Base-by-base conservation (phyloP, 2,888 invertebrate genomes). In the Troides aeacus region DNA sequence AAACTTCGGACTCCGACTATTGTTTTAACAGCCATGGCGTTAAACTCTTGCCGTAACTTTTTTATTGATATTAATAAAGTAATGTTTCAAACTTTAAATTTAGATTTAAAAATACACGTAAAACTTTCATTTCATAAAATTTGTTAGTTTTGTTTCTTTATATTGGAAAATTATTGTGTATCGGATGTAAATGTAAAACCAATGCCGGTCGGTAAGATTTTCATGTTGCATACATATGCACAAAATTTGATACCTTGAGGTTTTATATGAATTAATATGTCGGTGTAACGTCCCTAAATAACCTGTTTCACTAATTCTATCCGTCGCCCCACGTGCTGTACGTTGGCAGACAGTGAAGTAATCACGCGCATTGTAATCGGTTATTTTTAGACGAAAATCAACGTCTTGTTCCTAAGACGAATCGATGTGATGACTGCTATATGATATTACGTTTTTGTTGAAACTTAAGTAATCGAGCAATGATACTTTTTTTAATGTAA, bases 261-360 rank as follows among this genome's bases (percentile, higher is more conserved):
- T 62, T 42, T 39, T n/a, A 30, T 56, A 46, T 65, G 56, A 36
- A 63, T 53, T 59, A 10, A 60, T 64, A 24, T 17, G 39, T 66
- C 62, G 70, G 30, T 63, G 63, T 50, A 70, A 66, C 63, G 42
- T 66, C 56, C 50, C 58, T 62, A 62, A 62, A 62, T 62, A 69
- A 65, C 58, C 59, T 64, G 62, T 59, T 65, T 65, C 59, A 67
- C 71, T 65, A 53, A 64, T 71, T 70, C 63, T 68, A 62, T 53
- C 71, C 62, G 64, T 68, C 68, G 71, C 58, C 60, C 63, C 64
- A 64, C 71, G 73, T 72, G 69, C 71, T 53, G 69, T 67, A 72
- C 72, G 72, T 72, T 72, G 71, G 72, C 73, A 74, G 75, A 81
- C 80, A 81, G 79, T 80, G 79, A 78, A 84, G 80, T 78, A 83